These are phyloP conservation scores for Clinocottus analis DNA, from an alignment of 2,113 vertebrate genomes.

Conservation along the genomic window DNA sequence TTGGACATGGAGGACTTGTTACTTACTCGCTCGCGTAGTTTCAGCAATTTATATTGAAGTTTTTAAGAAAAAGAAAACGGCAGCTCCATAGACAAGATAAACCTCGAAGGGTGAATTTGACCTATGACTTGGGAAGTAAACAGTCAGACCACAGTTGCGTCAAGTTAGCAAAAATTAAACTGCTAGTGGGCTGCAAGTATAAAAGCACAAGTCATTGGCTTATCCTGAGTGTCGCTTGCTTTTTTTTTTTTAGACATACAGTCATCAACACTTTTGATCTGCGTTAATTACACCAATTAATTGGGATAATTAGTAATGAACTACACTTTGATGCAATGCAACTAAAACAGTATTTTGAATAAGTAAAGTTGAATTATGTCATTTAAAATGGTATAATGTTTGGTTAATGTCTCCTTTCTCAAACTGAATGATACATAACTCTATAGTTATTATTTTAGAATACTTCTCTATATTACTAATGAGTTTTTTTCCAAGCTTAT, in stretches of 20 bases:
- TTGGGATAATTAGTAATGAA: neutral
- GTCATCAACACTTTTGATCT: neutral
- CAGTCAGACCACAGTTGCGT: neutral
- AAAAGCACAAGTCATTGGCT: neutral
- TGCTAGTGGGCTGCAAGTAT: neutral
- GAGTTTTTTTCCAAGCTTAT: neutral
- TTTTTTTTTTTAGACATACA: neutral
- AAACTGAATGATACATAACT: neutral
- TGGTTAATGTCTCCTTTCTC: neutral
- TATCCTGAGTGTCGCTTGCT: neutral
- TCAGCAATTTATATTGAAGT: neutral
- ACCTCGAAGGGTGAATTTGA: neutral
- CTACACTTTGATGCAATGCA: neutral
- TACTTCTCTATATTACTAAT: neutral
- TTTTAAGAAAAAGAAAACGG: neutral
- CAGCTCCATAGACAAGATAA: neutral
- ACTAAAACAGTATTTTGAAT: neutral
- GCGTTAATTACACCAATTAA: neutral
- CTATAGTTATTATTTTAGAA: neutral
- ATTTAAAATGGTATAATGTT: neutral
- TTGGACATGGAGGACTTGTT: neutral
- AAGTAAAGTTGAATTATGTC: neutral
- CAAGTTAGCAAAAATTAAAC: neutral
- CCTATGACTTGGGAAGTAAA: constrained; percentile 73
- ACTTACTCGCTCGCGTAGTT: neutral